Evolutionary conservation across 1,140 invertebrate genomes (phyloP), one percentile per base, ranked within the genome.

Genomic region (Heliconius nattereri): DNA sequence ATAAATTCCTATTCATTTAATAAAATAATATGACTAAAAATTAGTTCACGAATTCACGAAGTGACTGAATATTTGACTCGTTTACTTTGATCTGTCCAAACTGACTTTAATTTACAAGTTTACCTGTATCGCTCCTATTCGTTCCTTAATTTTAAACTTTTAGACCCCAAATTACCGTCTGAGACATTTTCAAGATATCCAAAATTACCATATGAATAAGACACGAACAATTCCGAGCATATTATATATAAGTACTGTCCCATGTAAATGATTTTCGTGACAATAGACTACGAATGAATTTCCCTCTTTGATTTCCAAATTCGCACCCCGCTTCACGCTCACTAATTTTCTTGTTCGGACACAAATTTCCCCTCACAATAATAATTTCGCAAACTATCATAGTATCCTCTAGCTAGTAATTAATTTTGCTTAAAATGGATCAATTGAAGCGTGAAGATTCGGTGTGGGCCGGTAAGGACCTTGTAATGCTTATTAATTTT

Each of bases 321-420:
- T 92, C 91, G 89, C 92, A 93, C 92, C 91, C 92, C 85, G 91
- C 91, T 93, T 94, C 91, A 93, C 92, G 92, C 92, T 92, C 87
- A 92, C 87, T 94, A 94, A 94, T 94, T 94, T 94, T 94, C 92
- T 94, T 94, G 91, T 92, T 92, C 92, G 92, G 92, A 92, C 92
- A 94, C 92, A 93, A 93, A 93, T 93, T 93, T 81, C 90, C 90
- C 90, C 89, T 93, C 91, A 90, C 90, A 91, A 94, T 93, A 94
- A 94, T 92, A 94, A 91, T 93, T 91, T 91, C 85, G 85, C 90
- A 92, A 94, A 94, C 91, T 94, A 94, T 94, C 91, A 93, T 93
- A 92, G 89, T 89, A 92, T 89, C 90, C 91, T 90, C 90, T 84
- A 88, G 89, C 90, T 85, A 89, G 89, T 92, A 93, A 94, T 93